phyloP scores from a whole-genome alignment of 2,888 invertebrate species.

The Phasia obesa region DNA sequence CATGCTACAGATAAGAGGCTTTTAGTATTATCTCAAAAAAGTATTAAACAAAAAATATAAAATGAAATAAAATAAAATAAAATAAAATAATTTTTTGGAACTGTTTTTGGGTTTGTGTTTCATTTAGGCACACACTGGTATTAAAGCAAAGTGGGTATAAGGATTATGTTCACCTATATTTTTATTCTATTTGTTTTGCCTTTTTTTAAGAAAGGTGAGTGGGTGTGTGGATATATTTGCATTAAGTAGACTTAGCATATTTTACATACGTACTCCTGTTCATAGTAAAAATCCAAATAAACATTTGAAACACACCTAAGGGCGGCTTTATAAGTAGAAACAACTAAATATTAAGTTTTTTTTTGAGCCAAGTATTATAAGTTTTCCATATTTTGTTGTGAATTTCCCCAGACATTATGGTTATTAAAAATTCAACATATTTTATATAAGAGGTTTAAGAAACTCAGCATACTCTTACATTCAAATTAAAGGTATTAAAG shows the following conservation, averaged over 20 bases:
- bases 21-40: slow-evolving; percentile 64
- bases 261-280: background rate
- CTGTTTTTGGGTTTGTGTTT: slow-evolving; percentile 2
- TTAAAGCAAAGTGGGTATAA: slow-evolving; percentile 40
- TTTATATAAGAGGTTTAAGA: slow-evolving; percentile 46
- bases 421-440: slow-evolving; percentile 69
- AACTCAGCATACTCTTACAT: slow-evolving; percentile 55
- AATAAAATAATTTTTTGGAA: slow-evolving; percentile 15
- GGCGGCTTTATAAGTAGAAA: slow-evolving; percentile 27
- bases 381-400: slow-evolving; percentile 56
- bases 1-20: slow-evolving; percentile 64
- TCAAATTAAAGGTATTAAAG: slow-evolving; percentile 62
- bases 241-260: slow-evolving; percentile 58
- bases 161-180: slow-evolving; percentile 63
- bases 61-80: slow-evolving; percentile 48
- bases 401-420: slow-evolving; percentile 47
- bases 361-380: slow-evolving; percentile 24
- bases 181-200: slow-evolving; percentile 5
- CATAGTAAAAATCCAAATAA: background rate
- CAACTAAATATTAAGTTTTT: slow-evolving; percentile 34
- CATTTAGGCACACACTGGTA: background rate
- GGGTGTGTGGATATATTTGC: slow-evolving; percentile 46
- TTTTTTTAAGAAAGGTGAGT: background rate
- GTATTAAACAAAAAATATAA: slow-evolving; percentile 48
- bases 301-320: slow-evolving; percentile 39